Evolutionary conservation across 2,888 invertebrate genomes (phyloP), one percentile per base, ranked within the genome.

Genomic region (Nymphalis urticae): DNA sequence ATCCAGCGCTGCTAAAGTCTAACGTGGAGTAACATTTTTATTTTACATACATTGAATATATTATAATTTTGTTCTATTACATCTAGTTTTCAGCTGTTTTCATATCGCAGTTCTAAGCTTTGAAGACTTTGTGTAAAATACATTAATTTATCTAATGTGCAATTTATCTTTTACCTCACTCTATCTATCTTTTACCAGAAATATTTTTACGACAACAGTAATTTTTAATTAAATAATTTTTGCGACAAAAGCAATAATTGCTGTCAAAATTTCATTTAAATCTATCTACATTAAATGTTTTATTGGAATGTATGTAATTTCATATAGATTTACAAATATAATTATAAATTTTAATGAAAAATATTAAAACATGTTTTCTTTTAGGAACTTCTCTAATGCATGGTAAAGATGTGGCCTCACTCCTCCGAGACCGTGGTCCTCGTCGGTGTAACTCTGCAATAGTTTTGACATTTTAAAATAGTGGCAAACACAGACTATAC

Each of bases 401-500:
- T 97, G 97, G 86, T 98, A 98, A 42, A 98, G 93, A 91, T 98
- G 98, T 13, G 95, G 96, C 72, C 97, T 94, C 3, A 97, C 97
- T 48, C 96, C 96, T 9, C 93, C 91, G 71, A 98, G 90, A n/a
- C 96, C 95, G 82, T 98, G 98, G 81, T 97, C 97, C 91, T 98
- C 98, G 84, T 98, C 98, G 0, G 98, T 96, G 87, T 99, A 99
- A 73, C 96, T 96, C 98, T 98, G 94, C 69, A 90, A 92, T 75
- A 81, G 74, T 47, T 62, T 19, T 64, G 24, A n/a, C 2, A 54
- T 16, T 27, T 17, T 4, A 13, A 24, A 16, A 32, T 62, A 13
- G 27, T 47, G 27, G 27, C 27, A 32, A 21, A 32, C 27, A 32
- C 27, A 6, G 27, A 6, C 6, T 6, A 32, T 32, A 21, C 21